phyloP scores from a whole-genome alignment of 1,140 invertebrate species.

The Ylistrum balloti region DNA sequence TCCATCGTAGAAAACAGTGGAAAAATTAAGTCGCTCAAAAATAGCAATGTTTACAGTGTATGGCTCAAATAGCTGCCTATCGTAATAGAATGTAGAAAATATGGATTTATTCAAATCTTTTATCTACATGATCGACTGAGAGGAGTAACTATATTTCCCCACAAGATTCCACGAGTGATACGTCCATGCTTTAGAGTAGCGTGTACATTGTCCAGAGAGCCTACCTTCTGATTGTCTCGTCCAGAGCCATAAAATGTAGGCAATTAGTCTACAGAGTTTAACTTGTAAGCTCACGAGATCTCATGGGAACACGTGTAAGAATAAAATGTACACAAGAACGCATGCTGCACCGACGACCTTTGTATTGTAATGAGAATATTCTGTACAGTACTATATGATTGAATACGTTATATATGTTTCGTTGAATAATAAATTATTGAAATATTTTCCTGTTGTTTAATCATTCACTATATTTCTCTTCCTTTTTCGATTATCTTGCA shows the following conservation, averaged over 20 bases:
- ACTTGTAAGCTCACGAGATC: not conserved
- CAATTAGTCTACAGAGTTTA: not conserved
- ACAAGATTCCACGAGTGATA: not conserved
- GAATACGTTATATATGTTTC: constrained; percentile 31
- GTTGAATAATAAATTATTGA: constrained; percentile 30
- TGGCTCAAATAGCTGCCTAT: too few species aligned
- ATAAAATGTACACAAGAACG: not conserved
- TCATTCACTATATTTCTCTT: too few species aligned
- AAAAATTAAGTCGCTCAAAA: too few species aligned
- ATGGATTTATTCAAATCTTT: too few species aligned
- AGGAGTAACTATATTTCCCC: not conserved
- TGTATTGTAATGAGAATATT: constrained; percentile 1
- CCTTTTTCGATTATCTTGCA: too few species aligned
- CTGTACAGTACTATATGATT: not conserved
- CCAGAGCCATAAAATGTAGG: too few species aligned
- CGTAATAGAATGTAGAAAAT: not conserved
- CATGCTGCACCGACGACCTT: not conserved
- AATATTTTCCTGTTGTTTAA: not conserved
- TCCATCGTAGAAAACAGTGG: too few species aligned
- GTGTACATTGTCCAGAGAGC: too few species aligned
- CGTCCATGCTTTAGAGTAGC: not conserved
- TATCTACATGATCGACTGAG: too few species aligned
- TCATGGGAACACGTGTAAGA: not conserved
- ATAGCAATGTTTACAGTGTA: too few species aligned
- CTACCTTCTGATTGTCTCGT: too few species aligned